Conservation (phyloP, 2,888 invertebrate species). For the Heliothis peltigera region DNA sequence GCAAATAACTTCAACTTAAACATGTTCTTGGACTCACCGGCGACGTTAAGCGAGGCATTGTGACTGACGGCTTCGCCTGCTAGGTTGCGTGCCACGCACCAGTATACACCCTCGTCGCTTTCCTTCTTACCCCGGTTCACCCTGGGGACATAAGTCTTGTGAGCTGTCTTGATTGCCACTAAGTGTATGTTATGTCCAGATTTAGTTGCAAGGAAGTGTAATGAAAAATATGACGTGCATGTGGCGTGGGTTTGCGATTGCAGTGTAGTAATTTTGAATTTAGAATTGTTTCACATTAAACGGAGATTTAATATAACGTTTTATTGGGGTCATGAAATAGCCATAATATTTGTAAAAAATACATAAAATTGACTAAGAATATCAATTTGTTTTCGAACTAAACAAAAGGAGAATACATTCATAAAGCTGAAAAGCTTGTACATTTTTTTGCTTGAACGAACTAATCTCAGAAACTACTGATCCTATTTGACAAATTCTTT, state of each 20-base stretch:
- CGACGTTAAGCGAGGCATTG: conserved; percentile 98
- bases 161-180: conserved; percentile 49
- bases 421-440: too few species aligned
- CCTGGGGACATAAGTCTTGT: conserved; percentile 58
- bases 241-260: not conserved
- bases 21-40: conserved; percentile 91
- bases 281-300: not conserved
- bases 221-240: not conserved
- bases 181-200: conserved; percentile 38
- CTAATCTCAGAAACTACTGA: too few species aligned
- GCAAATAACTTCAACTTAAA: conserved; percentile 50
- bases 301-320: too few species aligned
- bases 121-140: conserved; percentile 98
- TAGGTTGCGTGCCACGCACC: conserved; percentile 98
- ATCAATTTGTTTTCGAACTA: too few species aligned
- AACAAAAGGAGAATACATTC: too few species aligned
- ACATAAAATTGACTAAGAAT: too few species aligned
- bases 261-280: not conserved
- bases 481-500: too few species aligned
- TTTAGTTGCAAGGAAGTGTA: conserved; percentile 26
- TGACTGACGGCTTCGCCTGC: conserved; percentile 96
- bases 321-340: too few species aligned
- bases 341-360: too few species aligned
- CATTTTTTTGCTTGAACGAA: too few species aligned
- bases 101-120: conserved; percentile 98